Base-by-base conservation (phyloP, 2,113 vertebrate genomes). In the Fukomys damarensis region DNA sequence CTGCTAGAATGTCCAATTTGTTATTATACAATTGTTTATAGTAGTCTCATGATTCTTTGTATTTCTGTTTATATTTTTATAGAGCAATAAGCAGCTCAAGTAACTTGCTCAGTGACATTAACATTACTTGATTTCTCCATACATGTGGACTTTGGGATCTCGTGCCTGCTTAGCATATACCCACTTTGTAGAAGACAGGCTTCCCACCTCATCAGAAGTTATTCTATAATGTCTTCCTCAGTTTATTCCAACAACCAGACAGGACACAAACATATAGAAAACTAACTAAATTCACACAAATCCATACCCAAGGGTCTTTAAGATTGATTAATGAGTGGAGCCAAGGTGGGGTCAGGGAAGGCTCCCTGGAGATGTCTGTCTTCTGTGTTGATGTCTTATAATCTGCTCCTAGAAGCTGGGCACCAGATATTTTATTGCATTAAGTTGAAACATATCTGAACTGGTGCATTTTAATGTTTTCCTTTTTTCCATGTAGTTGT, bases 181-280 rank as follows among this genome's bases (percentile, higher is more conserved):
- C 79, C 52, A 8, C 20, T 83, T 10, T 84, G 61, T 79, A 49
- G 35, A 56, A 93, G 12, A 90, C 26, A 20, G 6, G 43, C 65
- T 94, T 94, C 52, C 59, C 91, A 66, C 56, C 38, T 82, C 80
- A n/a, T 38, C 49, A 83, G n/a, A 91, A 13, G 41, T 80, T 68
- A 24, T 56, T 92, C 49, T 80, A 1, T 38, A 59, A 65, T 20
- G 16, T 68, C 85, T 86, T 82, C 20, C 83, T n/a, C 32, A 59
- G 24, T 68, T 89, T 41, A 14, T 66, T 72, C 32, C 49, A 58
- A 52, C 63, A 84, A 28, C 32, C 19, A 80, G 58, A 52, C 35
- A 70, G 49, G 7, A 24, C 26, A 90, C 41, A 92, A 61, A 86
- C 86, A 82, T 77, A 84, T 16, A 49, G 22, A 43, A 96, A 93